These are phyloP conservation scores for Drosophila flavopinicola DNA, from an alignment of 2,888 invertebrate species.

Conservation along the genomic window DNA sequence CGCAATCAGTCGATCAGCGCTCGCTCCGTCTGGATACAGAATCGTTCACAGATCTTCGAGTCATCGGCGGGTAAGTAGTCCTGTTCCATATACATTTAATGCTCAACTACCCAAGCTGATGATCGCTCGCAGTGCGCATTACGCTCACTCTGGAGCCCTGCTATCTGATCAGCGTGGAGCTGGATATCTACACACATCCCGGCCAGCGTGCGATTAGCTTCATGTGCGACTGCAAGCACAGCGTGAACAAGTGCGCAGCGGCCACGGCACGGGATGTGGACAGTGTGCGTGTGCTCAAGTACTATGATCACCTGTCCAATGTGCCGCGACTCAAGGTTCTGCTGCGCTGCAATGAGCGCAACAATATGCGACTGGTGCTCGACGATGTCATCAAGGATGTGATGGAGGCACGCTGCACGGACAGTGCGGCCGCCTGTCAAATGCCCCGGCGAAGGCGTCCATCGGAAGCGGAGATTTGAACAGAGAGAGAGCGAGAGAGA, in stretches of 20 bases:
- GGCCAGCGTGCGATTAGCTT: conserved; percentile 44
- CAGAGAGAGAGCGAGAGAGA: not conserved
- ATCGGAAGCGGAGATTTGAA: not conserved
- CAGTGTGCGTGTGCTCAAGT: conserved; percentile 54
- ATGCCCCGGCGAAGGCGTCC: not conserved
- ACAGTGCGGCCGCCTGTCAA: conserved; percentile 26
- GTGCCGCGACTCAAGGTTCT: conserved; percentile 64
- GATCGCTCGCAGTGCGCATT: conserved; percentile 50
- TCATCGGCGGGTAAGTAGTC: conserved; percentile 53
- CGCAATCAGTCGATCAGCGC: conserved; percentile 30
- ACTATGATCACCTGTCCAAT: conserved; percentile 64
- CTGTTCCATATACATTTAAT: not conserved
- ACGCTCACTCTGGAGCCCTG: conserved; percentile 70
- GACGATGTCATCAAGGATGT: conserved; percentile 54
- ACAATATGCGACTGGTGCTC: conserved; percentile 42
- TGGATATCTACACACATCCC: conserved; percentile 45
- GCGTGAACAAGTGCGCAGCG: conserved; percentile 26
- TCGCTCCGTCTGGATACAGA: conserved; percentile 65
- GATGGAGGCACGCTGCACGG: conserved; percentile 29
- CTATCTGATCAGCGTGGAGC: conserved; percentile 70
- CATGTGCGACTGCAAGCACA: conserved; percentile 49
- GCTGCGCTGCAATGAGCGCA: conserved; percentile 45
- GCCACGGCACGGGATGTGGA: not conserved
- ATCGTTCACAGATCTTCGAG: conserved; percentile 50
- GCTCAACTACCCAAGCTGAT: not conserved